Evolutionary conservation across 2,113 vertebrate species (phyloP).

Genomic region (Paradoxurus hermaphroditus): DNA sequence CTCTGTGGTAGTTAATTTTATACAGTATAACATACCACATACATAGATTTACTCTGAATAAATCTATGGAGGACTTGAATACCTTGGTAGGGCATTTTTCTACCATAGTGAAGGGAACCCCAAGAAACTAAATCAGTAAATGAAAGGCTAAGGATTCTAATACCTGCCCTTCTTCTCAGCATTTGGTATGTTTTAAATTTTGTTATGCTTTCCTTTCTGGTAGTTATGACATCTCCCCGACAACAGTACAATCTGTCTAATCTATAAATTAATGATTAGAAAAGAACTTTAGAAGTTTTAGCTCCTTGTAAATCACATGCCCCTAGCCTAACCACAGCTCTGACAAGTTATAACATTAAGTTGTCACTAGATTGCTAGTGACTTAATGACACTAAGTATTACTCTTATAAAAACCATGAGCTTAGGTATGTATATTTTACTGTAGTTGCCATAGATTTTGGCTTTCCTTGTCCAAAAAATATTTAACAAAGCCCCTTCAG

Average conservation of each 20-base stretch:
- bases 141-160: slow-evolving; percentile 5
- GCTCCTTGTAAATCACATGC: background rate
- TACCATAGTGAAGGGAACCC: background rate
- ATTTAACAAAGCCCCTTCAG: background rate
- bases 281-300: background rate
- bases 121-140: slow-evolving; percentile 25
- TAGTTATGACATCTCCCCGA: background rate
- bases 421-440: background rate
- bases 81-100: background rate
- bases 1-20: background rate
- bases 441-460: slow-evolving; percentile 4
- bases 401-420: slow-evolving; percentile 4
- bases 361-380: slow-evolving; percentile 5
- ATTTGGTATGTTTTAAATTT: background rate
- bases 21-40: background rate
- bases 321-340: background rate
- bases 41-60: background rate
- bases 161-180: background rate
- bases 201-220: slow-evolving; percentile 38
- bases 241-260: background rate
- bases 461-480: slow-evolving; percentile 18
- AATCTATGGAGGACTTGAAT: background rate
- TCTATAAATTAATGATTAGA: slow-evolving; percentile 9
- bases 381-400: slow-evolving; percentile 5
- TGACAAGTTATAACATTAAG: background rate